Evolutionary conservation across 2,113 vertebrate species (phyloP).

Genomic region (Monopterus albus): DNA sequence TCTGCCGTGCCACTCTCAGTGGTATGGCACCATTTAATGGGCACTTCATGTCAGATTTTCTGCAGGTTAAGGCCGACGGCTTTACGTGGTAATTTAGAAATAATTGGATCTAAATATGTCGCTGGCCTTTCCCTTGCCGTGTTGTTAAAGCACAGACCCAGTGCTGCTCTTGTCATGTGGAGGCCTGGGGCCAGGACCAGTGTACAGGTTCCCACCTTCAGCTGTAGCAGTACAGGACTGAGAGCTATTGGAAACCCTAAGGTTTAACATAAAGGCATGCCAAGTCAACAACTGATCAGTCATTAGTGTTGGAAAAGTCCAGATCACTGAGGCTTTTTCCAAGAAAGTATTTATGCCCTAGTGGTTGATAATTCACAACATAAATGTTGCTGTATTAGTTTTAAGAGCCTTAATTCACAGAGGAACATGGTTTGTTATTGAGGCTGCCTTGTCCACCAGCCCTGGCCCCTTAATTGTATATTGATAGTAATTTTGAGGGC

Average conservation of each 20-base stretch:
- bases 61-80: too few relatives aligned
- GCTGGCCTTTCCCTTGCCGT: constrained; percentile 8
- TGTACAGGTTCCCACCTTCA: background rate
- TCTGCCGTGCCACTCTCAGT: too few relatives aligned
- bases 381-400: constrained; percentile 43
- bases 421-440: constrained; percentile 57
- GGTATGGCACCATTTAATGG: too few relatives aligned
- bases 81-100: too few relatives aligned
- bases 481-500: constrained; percentile 63
- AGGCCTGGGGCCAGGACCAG: background rate
- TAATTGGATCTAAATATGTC: constrained; percentile 25
- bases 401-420: constrained; percentile 41
- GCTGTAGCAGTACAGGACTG: background rate
- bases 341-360: constrained; percentile 7
- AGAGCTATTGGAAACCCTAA: constrained; percentile 11
- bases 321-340: background rate
- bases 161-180: background rate
- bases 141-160: constrained; percentile 11
- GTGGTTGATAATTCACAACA: constrained; percentile 50
- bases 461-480: constrained; percentile 59
- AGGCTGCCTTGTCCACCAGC: constrained; percentile 23
- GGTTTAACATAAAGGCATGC: background rate
- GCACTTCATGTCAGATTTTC: too few relatives aligned
- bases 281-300: background rate
- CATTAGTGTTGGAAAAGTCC: constrained; percentile 8